Evolutionary conservation across 37 sponge, comb jelly and placozoan species (phyloP).

Genomic region (Diacarnus erythraeanus): DNA sequence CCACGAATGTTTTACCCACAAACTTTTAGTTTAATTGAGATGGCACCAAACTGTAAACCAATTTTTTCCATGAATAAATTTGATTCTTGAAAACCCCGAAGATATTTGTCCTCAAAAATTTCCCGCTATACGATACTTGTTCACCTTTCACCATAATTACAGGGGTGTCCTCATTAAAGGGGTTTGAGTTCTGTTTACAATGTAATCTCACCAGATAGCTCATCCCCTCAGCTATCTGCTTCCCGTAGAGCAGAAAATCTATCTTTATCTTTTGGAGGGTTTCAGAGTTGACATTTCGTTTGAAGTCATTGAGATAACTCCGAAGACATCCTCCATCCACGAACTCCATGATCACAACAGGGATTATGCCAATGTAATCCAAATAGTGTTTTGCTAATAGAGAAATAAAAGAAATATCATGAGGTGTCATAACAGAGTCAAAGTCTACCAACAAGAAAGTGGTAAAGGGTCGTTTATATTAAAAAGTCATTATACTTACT

Average conservation of each 20-base stretch:
- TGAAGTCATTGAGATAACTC: slow-evolving; percentile 19
- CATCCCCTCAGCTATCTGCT: slow-evolving; percentile 74
- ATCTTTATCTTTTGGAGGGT: not conserved
- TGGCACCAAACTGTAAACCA: no score
- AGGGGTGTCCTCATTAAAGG: no score
- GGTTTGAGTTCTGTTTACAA: no score
- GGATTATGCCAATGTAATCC: slow-evolving; percentile 2
- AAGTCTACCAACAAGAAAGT: not conserved
- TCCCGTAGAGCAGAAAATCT: slow-evolving; percentile 18
- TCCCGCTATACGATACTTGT: no score
- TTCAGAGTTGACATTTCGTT: not conserved
- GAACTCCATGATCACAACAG: slow-evolving; percentile 71
- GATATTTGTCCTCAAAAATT: no score
- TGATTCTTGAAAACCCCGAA: no score
- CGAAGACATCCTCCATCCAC: slow-evolving; percentile 56
- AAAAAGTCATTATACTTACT: slow-evolving; percentile 9
- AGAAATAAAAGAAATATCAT: not conserved
- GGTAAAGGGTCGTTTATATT: no score
- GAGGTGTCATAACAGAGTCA: not conserved
- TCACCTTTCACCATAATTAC: no score
- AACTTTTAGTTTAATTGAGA: no score
- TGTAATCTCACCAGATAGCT: slow-evolving; percentile 49
- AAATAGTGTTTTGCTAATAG: slow-evolving; percentile 41
- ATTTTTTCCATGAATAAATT: no score
- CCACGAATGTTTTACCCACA: no score